Evolutionary conservation across 2,113 vertebrate species (phyloP).

Genomic region (Atherinomorus stipes): DNA sequence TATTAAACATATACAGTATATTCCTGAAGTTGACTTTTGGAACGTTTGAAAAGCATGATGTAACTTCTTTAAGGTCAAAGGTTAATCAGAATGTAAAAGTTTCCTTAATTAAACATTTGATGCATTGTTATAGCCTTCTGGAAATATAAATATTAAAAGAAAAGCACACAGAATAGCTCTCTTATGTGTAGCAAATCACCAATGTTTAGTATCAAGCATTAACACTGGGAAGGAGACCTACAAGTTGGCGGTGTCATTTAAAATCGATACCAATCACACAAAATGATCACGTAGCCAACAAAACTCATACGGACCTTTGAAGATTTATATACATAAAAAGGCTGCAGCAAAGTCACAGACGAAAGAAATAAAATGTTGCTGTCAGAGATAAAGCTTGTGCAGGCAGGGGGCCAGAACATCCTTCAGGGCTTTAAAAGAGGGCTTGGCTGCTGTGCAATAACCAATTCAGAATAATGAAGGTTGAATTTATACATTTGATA

Average conservation of each 20-base stretch:
- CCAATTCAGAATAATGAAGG: slow-evolving; percentile 18
- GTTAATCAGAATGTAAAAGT: slow-evolving; percentile 56
- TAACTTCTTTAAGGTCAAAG: slow-evolving; percentile 42
- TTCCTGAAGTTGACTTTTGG: too few relatives aligned
- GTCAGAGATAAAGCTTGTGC: slow-evolving; percentile 22
- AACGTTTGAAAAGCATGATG: too few relatives aligned
- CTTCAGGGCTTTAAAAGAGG: slow-evolving; percentile 7
- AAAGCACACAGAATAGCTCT: not conserved
- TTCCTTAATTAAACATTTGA: slow-evolving; percentile 58
- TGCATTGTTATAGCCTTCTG: slow-evolving; percentile 8
- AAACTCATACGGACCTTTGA: not conserved
- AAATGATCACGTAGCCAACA: not conserved
- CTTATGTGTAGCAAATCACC: too few relatives aligned
- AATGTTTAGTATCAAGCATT: not conserved
- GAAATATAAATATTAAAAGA: slow-evolving; percentile 13
- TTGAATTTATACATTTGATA: slow-evolving; percentile 15
- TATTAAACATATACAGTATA: too few relatives aligned
- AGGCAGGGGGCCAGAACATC: not conserved
- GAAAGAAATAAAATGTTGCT: slow-evolving; percentile 14
- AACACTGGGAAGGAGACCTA: slow-evolving; percentile 12
- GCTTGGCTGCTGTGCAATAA: slow-evolving; percentile 1
- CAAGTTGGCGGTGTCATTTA: not conserved
- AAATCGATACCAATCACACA: too few relatives aligned
- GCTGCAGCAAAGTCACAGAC: not conserved
- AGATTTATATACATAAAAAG: not conserved